These are phyloP conservation scores for Gandaritis pyraliata DNA, from an alignment of 2,888 invertebrate species.

Conservation along the genomic window DNA sequence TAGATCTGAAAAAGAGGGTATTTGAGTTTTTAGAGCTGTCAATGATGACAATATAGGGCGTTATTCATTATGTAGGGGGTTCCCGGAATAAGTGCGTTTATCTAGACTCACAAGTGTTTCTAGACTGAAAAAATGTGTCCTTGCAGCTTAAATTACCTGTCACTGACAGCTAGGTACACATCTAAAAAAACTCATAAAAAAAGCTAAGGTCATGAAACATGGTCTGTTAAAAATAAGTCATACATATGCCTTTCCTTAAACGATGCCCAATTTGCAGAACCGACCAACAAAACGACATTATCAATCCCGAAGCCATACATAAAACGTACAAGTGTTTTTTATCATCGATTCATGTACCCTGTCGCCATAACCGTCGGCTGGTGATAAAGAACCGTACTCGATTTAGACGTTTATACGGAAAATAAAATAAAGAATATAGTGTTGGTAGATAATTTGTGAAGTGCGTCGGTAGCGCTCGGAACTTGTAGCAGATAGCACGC, in stretches of 20 bases:
- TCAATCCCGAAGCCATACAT: slow-evolving; percentile 51
- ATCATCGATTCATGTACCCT: slow-evolving; percentile 52
- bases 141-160: background rate
- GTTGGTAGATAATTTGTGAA: slow-evolving; percentile 40
- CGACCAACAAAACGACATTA: slow-evolving; percentile 51
- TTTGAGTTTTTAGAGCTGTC: no score
- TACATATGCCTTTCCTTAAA: slow-evolving; percentile 18
- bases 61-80: no score
- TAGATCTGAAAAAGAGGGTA: no score
- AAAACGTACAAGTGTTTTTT: slow-evolving; percentile 55
- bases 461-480: slow-evolving; percentile 43
- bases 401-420: slow-evolving; percentile 64
- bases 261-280: slow-evolving; percentile 28
- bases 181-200: no score
- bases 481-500: slow-evolving; percentile 36
- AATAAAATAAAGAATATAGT: slow-evolving; percentile 36
- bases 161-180: no score
- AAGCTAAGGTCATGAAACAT: slow-evolving; percentile 12
- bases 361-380: slow-evolving; percentile 45
- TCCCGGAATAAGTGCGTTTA: no score
- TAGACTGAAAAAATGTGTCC: no score
- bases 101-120: no score
- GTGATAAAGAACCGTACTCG: slow-evolving; percentile 60
- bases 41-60: no score
- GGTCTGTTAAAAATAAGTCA: slow-evolving; percentile 18